Percentiles rank a stretch among this genome's conserved stretches.
Evolutionary conservation across 2,888 invertebrate species (phyloP).

Genomic region (Tipula helvola): DNA sequence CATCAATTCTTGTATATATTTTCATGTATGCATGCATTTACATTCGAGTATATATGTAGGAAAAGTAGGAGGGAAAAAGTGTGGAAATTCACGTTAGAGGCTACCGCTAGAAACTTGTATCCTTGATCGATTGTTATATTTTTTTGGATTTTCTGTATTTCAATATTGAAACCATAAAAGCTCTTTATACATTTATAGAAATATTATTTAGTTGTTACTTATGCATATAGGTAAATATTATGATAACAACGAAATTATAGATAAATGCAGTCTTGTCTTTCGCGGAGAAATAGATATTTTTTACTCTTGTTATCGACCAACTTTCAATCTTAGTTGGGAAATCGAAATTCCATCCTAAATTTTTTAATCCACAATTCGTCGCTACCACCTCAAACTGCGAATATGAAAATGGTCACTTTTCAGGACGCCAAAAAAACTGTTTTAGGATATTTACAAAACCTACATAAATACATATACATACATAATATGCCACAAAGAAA

Average conservation of each 20-base stretch:
- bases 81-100: neutral
- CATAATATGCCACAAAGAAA: too few species aligned
- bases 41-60: neutral
- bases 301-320: too few species aligned
- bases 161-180: neutral
- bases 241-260: neutral
- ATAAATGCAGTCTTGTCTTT: neutral
- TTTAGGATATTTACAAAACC: too few species aligned
- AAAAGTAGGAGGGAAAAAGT: neutral
- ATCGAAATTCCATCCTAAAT: too few species aligned
- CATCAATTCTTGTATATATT: neutral
- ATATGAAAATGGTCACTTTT: too few species aligned
- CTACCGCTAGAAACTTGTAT: neutral
- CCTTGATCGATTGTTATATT: neutral
- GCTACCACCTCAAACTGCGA: too few species aligned
- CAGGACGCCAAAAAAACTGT: too few species aligned
- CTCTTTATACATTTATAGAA: neutral
- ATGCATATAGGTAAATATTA: neutral
- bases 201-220: neutral
- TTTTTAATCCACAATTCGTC: too few species aligned
- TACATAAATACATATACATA: too few species aligned
- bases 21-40: neutral
- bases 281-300: too few species aligned
- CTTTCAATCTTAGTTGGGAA: too few species aligned
- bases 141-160: neutral